These are phyloP conservation scores for Amblyteles armatorius DNA, from an alignment of 2,888 invertebrate species.

Conservation along the genomic window DNA sequence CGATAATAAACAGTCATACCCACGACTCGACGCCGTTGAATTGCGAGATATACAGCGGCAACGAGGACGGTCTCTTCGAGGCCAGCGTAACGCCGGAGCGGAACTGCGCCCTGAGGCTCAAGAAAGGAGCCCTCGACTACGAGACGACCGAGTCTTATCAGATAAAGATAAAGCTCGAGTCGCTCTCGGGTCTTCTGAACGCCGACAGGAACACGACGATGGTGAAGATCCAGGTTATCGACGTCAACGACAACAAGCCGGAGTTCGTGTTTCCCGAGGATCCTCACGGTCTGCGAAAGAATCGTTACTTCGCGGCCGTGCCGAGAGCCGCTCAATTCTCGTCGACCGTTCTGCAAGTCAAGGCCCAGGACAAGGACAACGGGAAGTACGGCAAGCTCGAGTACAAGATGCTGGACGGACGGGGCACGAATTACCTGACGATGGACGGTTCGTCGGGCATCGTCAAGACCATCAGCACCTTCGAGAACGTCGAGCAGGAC, in stretches of 20 bases:
- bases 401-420: constrained; percentile 87
- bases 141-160: constrained; percentile 91
- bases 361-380: constrained; percentile 94
- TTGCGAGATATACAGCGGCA: constrained; percentile 92
- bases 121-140: constrained; percentile 90
- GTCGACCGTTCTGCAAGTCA: constrained; percentile 92
- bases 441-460: constrained; percentile 92
- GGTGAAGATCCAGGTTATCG: constrained; percentile 92
- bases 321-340: constrained; percentile 90
- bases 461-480: constrained; percentile 90
- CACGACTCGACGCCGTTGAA: constrained; percentile 90
- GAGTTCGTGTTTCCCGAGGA: constrained; percentile 91
- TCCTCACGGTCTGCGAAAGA: constrained; percentile 86
- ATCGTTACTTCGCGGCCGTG: constrained; percentile 93
- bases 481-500: constrained; percentile 88
- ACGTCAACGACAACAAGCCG: constrained; percentile 96
- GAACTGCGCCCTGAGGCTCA: constrained; percentile 93
- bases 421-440: constrained; percentile 88
- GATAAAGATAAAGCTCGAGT: constrained; percentile 91
- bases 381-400: constrained; percentile 93
- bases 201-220: constrained; percentile 90
- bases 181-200: constrained; percentile 93
- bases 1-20: constrained; percentile 90
- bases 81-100: constrained; percentile 91
- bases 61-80: constrained; percentile 90